A percentile compares a stretch with the other conserved stretches of the same genome.
Evolutionary conservation across 2,888 invertebrate genomes (phyloP).

Genomic region (Agrilus biguttatus): DNA sequence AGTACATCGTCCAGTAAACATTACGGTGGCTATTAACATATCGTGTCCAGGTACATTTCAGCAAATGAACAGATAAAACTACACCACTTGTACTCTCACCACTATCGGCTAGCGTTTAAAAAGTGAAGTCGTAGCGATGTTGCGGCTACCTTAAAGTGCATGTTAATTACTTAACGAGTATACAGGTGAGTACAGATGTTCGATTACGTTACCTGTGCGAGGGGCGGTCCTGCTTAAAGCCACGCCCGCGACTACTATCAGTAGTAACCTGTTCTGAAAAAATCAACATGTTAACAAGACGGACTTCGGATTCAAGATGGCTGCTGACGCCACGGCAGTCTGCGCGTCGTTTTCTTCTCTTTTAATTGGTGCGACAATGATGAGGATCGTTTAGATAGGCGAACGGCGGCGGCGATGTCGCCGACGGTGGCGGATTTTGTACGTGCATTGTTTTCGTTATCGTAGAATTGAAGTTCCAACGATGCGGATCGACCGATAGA

Average conservation of each 20-base stretch:
- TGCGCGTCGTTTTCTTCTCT: slow-evolving; percentile 21
- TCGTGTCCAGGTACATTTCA: slow-evolving; percentile 7
- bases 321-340: slow-evolving; percentile 27
- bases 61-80: slow-evolving; percentile 11
- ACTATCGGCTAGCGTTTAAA: slow-evolving; percentile 5
- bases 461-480: slow-evolving; percentile 19
- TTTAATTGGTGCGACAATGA: slow-evolving; percentile 30
- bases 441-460: slow-evolving; percentile 29
- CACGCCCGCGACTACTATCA: slow-evolving; percentile 24
- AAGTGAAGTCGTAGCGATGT: slow-evolving; percentile 8
- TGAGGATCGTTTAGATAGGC: slow-evolving; percentile 28
- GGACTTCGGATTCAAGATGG: slow-evolving; percentile 29
- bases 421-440: slow-evolving; percentile 6
- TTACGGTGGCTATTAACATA: slow-evolving; percentile 7
- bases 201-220: slow-evolving; percentile 18
- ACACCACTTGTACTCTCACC: slow-evolving; percentile 6
- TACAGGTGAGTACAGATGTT: slow-evolving; percentile 25
- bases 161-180: slow-evolving; percentile 16
- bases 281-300: slow-evolving; percentile 30
- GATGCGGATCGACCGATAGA: slow-evolving; percentile 1
- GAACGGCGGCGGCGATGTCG: slow-evolving; percentile 3
- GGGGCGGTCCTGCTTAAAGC: slow-evolving; percentile 19
- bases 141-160: slow-evolving; percentile 14
- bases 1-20: not conserved
- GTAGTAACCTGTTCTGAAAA: slow-evolving; percentile 26